Conservation (phyloP, 2,113 vertebrate species). For the Desmodus rotundus region DNA sequence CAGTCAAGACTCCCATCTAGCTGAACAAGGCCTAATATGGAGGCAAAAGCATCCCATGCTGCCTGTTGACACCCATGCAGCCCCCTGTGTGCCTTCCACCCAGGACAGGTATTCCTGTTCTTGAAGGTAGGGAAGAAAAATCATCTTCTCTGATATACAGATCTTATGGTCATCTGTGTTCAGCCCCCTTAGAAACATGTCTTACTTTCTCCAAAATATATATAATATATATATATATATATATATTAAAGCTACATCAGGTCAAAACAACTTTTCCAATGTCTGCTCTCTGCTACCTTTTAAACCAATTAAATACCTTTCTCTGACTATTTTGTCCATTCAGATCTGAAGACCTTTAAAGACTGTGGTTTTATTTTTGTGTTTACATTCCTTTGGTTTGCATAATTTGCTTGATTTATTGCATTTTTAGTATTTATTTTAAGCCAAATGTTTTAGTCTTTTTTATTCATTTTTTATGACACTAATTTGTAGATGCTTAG, state of each 20-base stretch:
- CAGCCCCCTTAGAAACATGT: neutral
- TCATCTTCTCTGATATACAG: neutral
- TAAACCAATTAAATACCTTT: constrained; percentile 87
- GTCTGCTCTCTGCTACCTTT: constrained; percentile 81
- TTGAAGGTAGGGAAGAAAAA: neutral
- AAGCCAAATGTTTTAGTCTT: constrained; percentile 83
- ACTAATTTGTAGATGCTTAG: constrained; percentile 81
- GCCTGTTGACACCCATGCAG: neutral
- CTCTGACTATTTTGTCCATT: constrained; percentile 80
- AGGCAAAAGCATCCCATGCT: neutral
- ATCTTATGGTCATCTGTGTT: neutral
- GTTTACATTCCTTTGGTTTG: constrained; percentile 82
- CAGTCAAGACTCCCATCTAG: neutral
- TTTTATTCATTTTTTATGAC: constrained; percentile 74
- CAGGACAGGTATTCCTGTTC: neutral
- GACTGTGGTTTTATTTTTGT: constrained; percentile 78
- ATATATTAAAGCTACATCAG: neutral
- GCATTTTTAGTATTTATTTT: constrained; percentile 88
- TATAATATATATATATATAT: too few relatives aligned
- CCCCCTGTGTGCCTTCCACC: neutral
- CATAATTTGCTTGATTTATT: constrained; percentile 81
- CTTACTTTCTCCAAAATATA: constrained; percentile 9
- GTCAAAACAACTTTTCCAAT: constrained; percentile 45
- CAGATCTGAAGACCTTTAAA: constrained; percentile 77
- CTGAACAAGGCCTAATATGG: neutral